phyloP scores from a whole-genome alignment of 2,888 invertebrate species.

The Creontiades dilutus region DNA sequence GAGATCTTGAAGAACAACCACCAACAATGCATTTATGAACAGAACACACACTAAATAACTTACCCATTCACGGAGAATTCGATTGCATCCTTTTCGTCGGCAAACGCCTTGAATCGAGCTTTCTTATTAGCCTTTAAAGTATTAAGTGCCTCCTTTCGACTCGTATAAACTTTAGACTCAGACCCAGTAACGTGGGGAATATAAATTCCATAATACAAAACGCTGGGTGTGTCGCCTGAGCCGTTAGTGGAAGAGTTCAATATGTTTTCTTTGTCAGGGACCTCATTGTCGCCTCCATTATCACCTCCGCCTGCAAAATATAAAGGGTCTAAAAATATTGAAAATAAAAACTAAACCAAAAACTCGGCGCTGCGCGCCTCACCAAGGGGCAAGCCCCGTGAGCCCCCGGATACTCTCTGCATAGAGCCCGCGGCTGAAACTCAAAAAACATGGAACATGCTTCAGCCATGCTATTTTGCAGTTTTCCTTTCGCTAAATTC shows the following conservation, averaged over 20 bases:
- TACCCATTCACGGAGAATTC: constrained; percentile 82
- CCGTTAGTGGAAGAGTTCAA: constrained; percentile 9
- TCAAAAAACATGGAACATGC: too few species aligned
- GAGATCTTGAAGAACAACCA: too few species aligned
- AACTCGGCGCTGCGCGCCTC: too few species aligned
- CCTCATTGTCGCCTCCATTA: background rate
- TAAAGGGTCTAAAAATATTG: too few species aligned
- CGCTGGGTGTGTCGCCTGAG: constrained; percentile 23
- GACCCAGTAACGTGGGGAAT: constrained; percentile 5
- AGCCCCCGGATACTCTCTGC: too few species aligned
- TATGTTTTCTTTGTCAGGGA: background rate
- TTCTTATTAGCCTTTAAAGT: constrained; percentile 88
- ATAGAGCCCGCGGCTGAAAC: too few species aligned
- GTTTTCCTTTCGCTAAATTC: too few species aligned
- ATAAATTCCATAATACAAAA: constrained; percentile 55
- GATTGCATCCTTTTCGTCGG: constrained; percentile 86
- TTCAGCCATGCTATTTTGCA: too few species aligned
- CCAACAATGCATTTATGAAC: too few species aligned
- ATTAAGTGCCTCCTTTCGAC: constrained; percentile 87
- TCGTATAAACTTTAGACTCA: constrained; percentile 81
- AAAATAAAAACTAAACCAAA: too few species aligned
- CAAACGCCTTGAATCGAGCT: constrained; percentile 90
- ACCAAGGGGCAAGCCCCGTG: too few species aligned
- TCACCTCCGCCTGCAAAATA: constrained; percentile 5
- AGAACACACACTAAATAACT: background rate